Evolutionary conservation across 2,113 vertebrate genomes (phyloP), one percentile per base, ranked within the genome.

Genomic region (Cariama cristata): DNA sequence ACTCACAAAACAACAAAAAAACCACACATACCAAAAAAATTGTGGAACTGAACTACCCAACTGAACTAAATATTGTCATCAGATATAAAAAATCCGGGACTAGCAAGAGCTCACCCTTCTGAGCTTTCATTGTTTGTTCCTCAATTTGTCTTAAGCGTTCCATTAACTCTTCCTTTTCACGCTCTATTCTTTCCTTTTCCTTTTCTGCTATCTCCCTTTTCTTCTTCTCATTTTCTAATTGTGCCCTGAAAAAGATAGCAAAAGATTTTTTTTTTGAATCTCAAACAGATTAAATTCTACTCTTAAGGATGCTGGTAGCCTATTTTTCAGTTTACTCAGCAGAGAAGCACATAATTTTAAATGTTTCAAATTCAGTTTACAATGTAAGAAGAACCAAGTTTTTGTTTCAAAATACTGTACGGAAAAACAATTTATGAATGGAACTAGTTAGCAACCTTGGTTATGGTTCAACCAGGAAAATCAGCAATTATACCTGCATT

Each of bases 191-290:
- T 92, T 99, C 99, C 97, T 99, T 99, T 96, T 99, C 99, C 56
- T 99, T 99, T 98, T 99, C 99, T 44, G 99, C 99, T 69, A 99
- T 98, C 97, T 99, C 99, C 67, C 99, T 98, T 98, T 99, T 99
- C 97, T 99, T 99, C 98, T 99, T 99, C 97, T 99, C 99, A 93
- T 99, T 99, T 97, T 99, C 99, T 96, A 99, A 98, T 75, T 99
- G 99, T 88, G 99, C 99, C 97, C 99, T 99, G 97, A 75, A 77
- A 96, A 69, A 49, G 95, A 87, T 1, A 56, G 21, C 86, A 52
- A 44, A 24, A 59, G 3, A 0, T 2, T 24, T n/a, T 81, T 59
- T 75, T 33, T 38, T 38, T 38, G 38, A 64, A 26, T 32, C 21
- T 84, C n/a, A 67, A 63, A 28, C 9, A 59, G 42, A 55, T 49